Conservation (phyloP, 2,797 vertebrate species). For the Rhinoraja longicauda region DNA sequence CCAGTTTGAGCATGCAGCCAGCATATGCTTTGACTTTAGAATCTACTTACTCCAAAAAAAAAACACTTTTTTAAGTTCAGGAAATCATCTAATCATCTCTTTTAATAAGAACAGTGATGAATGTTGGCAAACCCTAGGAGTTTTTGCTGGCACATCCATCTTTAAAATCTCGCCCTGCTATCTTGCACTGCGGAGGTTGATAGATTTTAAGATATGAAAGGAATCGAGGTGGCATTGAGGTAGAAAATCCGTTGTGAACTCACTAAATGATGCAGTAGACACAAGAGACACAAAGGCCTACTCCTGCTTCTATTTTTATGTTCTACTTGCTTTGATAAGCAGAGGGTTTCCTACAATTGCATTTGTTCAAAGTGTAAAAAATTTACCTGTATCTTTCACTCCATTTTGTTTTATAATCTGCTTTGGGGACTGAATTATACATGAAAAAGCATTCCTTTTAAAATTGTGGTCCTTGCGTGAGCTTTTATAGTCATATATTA, state of each 20-base stretch:
- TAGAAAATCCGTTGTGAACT: too few species aligned
- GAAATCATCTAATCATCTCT: background rate
- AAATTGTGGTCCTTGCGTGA: background rate
- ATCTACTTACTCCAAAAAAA: background rate
- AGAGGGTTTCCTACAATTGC: background rate
- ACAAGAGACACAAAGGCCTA: too few species aligned
- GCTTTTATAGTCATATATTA: background rate
- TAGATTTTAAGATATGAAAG: too few species aligned
- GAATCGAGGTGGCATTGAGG: too few species aligned
- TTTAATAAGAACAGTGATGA: background rate
- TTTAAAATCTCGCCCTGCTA: background rate
- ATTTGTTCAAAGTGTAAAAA: background rate
- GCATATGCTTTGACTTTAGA: background rate
- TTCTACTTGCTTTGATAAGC: background rate
- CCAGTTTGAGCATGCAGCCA: background rate
- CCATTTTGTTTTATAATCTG: background rate
- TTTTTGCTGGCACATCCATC: background rate
- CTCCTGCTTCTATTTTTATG: too few species aligned
- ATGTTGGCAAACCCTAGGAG: background rate
- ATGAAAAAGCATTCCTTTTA: background rate
- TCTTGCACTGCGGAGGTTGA: background rate
- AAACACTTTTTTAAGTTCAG: background rate
- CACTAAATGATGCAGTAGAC: too few species aligned
- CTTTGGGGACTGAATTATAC: background rate
- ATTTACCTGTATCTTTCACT: background rate